Evolutionary conservation across 2,113 vertebrate species (phyloP), one percentile per base, ranked within the genome.

Genomic region (Electrona antarctica): DNA sequence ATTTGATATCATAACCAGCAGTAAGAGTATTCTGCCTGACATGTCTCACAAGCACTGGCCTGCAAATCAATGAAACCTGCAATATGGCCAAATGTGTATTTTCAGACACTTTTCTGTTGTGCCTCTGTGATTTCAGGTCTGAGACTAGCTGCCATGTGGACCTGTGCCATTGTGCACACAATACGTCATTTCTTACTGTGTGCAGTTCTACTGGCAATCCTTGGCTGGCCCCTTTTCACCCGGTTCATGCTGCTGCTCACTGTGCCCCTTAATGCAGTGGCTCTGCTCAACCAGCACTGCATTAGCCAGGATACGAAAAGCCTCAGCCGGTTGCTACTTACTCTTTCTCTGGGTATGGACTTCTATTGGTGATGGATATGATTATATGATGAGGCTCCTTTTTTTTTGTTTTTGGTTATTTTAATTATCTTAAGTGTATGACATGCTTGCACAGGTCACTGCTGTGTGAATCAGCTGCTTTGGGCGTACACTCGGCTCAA

Each of bases 281-380:
- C 89, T 0, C 90, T 95, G 79, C 55, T 96, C 71, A 90, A 95
- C 86, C 91, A 92, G 54, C 90, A 92, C 86, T 0, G 91, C 93
- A n/a, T n/a, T n/a, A n/a, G n/a, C 47, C 78, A 96, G 7, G 92
- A 94, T 63, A 85, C 93, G 41, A 1, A 10, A 56, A 46, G 88
- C 45, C 92, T 94, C 54, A 89, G 80, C 68, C 49, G 93, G 60
- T 87, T 94, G 78, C 79, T 94, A 47, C 56, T 93, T 69, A 10
- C 83, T 0, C 64, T 92, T 1, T 91, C 91, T 8, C 73, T 93
- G 13, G 92, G 93, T 94, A 87, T n/a, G 2, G 5, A 45, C 14
- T 4, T 1, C 3, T 41, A 41, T 41, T 41, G 33, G 33, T 4
- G 33, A 41, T 41, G 33, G 33, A 3, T 41, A 41, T 41, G 33